Conservation (phyloP, 2,888 invertebrate genomes). For the Drosophila kanekoi region DNA sequence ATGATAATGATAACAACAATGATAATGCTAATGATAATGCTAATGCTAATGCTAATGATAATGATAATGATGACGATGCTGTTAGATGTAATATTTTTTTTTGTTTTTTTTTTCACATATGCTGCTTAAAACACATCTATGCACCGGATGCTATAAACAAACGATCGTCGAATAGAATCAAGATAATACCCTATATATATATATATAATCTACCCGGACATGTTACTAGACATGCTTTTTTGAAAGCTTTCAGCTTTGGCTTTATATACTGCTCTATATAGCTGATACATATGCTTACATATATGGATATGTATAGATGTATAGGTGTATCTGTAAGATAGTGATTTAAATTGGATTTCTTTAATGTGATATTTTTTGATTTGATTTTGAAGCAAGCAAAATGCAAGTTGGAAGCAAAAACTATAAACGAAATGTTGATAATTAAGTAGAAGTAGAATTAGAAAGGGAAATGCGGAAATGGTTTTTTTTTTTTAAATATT, state of each 20-base stretch:
- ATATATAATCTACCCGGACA: not conserved
- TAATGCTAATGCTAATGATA: constrained; percentile 13
- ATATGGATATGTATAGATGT: not conserved
- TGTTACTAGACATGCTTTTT: constrained; percentile 3
- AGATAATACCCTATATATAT: not conserved
- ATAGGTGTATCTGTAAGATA: constrained; percentile 33
- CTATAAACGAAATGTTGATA: constrained; percentile 20
- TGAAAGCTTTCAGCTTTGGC: constrained; percentile 6
- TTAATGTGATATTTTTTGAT: constrained; percentile 75
- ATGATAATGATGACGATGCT: constrained; percentile 16
- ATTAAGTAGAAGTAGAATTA: constrained; percentile 14
- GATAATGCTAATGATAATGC: constrained; percentile 8
- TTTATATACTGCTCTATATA: constrained; percentile 21
- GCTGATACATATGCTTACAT: not conserved
- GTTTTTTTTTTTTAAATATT: constrained; percentile 1
- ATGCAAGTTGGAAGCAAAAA: constrained; percentile 46
- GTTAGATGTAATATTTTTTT: constrained; percentile 4
- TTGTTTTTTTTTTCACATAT: not conserved
- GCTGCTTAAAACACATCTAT: constrained; percentile 7
- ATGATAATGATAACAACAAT: constrained; percentile 9
- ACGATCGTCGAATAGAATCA: constrained; percentile 19
- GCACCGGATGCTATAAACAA: constrained; percentile 37
- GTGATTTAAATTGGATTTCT: constrained; percentile 74
- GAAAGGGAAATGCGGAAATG: not conserved
- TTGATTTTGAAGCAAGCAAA: constrained; percentile 60